Base-by-base conservation (phyloP, 2,113 vertebrate species). In the Scartelaos histophorus region DNA sequence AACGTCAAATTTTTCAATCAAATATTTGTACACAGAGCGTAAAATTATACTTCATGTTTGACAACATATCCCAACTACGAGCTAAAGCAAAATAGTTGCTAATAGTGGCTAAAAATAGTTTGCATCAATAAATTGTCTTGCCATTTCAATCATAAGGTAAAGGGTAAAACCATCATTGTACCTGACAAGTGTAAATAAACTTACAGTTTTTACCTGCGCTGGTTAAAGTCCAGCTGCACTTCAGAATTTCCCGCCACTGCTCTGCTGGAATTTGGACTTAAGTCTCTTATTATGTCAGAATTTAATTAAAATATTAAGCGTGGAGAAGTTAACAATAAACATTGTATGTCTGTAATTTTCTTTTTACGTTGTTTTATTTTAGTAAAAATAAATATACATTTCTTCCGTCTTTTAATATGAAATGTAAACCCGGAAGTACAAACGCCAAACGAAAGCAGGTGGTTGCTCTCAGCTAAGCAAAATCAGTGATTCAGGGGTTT, bases 381-480 rank as follows among this genome's bases (percentile, higher is more conserved):
- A 43, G 6, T 10, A 43, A 43, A 11, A 43, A 43, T 43, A 43
- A 43, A 43, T 43, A 12, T 15, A 15, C 12, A 47, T 16, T 47
- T 47, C 12, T 47, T 47, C 13, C 15, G 16, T 21, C n/a, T 47
- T 79, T 85, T 87, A 79, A 57, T 83, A 74, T 87, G 82, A 83
- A 87, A 81, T 21, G 1, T 51, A 0, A 5, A 67, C 58, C 71
- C 82, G 82, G 87, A 88, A 83, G 78, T 85, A 38, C 17, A 21
- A 1, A 15, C 7, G 43, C 43, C 60, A 35, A 76, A 34, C 22
- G n/a, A 67, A 70, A 34, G 61, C 24, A 54, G 69, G 22, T 25
- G 56, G 22, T 73, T 13, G 13, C 19, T 68, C 49, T 49, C 71
- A 19, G 34, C 29, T 51, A 7, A 69, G 56, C 15, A 17, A 56